Base-by-base conservation (phyloP, 2,888 invertebrate species). In the Plagodis dolabraria region DNA sequence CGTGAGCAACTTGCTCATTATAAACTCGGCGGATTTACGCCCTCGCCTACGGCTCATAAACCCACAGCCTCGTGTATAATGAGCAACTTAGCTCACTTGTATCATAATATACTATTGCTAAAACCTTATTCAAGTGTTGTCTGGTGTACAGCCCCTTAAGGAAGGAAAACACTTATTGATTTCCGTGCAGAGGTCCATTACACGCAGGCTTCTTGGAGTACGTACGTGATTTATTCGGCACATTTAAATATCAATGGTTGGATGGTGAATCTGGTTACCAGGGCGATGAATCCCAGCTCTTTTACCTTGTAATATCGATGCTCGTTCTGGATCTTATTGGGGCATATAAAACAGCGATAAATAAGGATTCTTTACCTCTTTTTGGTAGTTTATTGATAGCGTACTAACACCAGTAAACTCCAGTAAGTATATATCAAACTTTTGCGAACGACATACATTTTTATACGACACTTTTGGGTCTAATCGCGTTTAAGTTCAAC, bases 201-300 rank as follows among this genome's bases (percentile, higher is more conserved):
- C 40, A 51, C 47, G 57, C 57, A 57, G 57, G 51, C 51, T 46
- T 47, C 38, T 42, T 38, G 33, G 50, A 36, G 42, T 33, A 12
- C 45, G 33, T 33, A 12, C 45, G 46, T 42, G 50, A 57, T 57
- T 57, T 57, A 51, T 57, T 57, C 57, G 7, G n/a, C 35, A 43
- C 47, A 57, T 57, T 57, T 57, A 57, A 57, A 57, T 57, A 57
- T 57, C 57, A 57, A 57, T 57, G 51, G 51, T 8, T 50, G 49
- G n/a, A 4, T 7, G 40, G 9, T 33, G 45, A 49, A 57, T 50
- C 50, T 42, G 43, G 50, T 42, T 11, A 34, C 50, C 8, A 33
- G 5, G 33, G 12, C 56, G 40, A 50, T 34, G 50, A 56, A 46
- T 50, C 50, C 34, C 22, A 11, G 49, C 49, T 33, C 45, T 22